phyloP scores from a whole-genome alignment of 2,888 invertebrate genomes.

The Antheraea assamensis region DNA sequence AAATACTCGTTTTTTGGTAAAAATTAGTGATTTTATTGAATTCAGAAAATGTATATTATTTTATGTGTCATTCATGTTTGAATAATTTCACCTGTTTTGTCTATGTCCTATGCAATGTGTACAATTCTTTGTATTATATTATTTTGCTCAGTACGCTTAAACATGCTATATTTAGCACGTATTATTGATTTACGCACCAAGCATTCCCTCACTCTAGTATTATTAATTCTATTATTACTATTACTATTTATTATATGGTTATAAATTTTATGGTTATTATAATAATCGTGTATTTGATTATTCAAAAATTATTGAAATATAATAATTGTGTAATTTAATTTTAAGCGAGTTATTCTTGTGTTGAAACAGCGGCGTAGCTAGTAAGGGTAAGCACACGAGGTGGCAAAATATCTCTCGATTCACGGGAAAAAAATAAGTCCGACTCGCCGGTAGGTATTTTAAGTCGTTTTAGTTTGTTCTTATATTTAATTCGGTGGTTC shows the following conservation, averaged over 20 bases:
- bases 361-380: too few relatives aligned
- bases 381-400: too few relatives aligned
- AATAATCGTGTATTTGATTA: not conserved
- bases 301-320: not conserved
- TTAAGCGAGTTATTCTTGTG: not conserved
- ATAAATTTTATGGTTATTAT: conserved; percentile 9
- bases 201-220: conserved; percentile 23
- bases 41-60: too few relatives aligned
- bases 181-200: conserved; percentile 21
- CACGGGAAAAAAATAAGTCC: too few relatives aligned
- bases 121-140: not conserved
- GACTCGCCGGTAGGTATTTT: too few relatives aligned
- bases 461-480: too few relatives aligned
- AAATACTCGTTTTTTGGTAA: not conserved
- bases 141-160: conserved; percentile 20
- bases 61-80: not conserved
- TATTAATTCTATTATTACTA: conserved; percentile 17
- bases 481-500: too few relatives aligned
- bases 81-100: not conserved
- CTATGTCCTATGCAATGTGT: not conserved
- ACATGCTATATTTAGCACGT: conserved; percentile 22
- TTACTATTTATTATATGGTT: conserved; percentile 8
- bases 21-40: not conserved
- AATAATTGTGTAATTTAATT: not conserved
- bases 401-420: too few relatives aligned